Evolutionary conservation across 64 coral and sea anemone genomes (phyloP).

Genomic region (Hydrozoanthus tunicans): DNA sequence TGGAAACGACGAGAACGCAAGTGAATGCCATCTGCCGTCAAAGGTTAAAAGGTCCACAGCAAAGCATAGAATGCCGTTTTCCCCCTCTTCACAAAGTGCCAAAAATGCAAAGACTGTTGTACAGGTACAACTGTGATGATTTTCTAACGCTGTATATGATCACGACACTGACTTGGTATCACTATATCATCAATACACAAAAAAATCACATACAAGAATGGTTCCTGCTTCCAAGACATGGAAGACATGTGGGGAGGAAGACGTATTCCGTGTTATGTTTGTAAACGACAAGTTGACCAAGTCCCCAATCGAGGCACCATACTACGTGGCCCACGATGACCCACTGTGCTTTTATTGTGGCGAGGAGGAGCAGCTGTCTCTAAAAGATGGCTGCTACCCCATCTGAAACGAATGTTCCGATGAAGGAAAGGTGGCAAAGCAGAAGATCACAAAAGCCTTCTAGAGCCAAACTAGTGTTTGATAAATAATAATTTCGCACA

Average conservation of each 20-base stretch:
- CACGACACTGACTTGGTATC: constrained; percentile 8
- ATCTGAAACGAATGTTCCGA: constrained; percentile 23
- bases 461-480: constrained; percentile 24
- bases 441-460: constrained; percentile 54
- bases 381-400: constrained; percentile 37
- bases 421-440: constrained; percentile 10
- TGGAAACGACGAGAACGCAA: constrained; percentile 49
- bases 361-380: constrained; percentile 44
- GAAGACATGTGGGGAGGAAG: constrained; percentile 39
- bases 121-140: constrained; percentile 53
- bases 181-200: constrained; percentile 19
- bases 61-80: constrained; percentile 62
- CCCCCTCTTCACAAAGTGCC: constrained; percentile 57
- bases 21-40: constrained; percentile 50
- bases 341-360: constrained; percentile 60
- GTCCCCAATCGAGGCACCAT: constrained; percentile 41
- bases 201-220: constrained; percentile 12
- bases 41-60: constrained; percentile 47
- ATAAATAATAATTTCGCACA: not conserved
- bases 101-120: constrained; percentile 71
- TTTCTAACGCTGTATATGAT: constrained; percentile 1
- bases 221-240: constrained; percentile 65
- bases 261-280: constrained; percentile 47
- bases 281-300: constrained; percentile 65
- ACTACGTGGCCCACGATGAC: constrained; percentile 44